Conservation (phyloP, 2,888 invertebrate genomes). For the Heliconius charithonia region DNA sequence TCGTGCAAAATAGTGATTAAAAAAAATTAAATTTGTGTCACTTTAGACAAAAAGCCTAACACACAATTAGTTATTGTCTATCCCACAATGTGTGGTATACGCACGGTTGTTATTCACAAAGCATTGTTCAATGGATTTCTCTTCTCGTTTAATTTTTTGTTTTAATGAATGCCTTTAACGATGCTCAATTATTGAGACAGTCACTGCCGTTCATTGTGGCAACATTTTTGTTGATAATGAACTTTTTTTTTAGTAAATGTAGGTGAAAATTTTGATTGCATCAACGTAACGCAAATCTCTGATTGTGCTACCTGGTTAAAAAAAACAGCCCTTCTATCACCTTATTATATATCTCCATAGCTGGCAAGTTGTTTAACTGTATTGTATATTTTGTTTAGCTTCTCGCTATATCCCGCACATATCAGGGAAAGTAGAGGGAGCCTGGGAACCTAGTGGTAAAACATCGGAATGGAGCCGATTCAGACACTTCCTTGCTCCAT, state of each 20-base stretch:
- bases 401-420: too few species aligned
- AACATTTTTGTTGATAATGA: constrained; percentile 17
- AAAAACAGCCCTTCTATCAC: too few species aligned
- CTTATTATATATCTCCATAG: background rate
- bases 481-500: too few species aligned
- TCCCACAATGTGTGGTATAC: constrained; percentile 22
- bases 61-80: background rate
- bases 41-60: background rate
- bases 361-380: background rate
- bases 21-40: background rate
- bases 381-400: too few species aligned
- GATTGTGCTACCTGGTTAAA: background rate
- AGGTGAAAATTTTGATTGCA: background rate
- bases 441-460: too few species aligned
- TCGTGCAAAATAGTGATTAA: background rate
- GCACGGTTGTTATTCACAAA: constrained; percentile 26
- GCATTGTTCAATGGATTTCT: constrained; percentile 32
- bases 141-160: constrained; percentile 30
- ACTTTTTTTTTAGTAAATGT: constrained; percentile 8
- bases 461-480: too few species aligned
- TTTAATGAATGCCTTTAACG: constrained; percentile 46
- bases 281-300: background rate
- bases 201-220: constrained; percentile 35
- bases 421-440: too few species aligned
- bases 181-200: constrained; percentile 39